Base-by-base conservation (phyloP, 2,113 vertebrate species). In the Spermophilus dauricus region DNA sequence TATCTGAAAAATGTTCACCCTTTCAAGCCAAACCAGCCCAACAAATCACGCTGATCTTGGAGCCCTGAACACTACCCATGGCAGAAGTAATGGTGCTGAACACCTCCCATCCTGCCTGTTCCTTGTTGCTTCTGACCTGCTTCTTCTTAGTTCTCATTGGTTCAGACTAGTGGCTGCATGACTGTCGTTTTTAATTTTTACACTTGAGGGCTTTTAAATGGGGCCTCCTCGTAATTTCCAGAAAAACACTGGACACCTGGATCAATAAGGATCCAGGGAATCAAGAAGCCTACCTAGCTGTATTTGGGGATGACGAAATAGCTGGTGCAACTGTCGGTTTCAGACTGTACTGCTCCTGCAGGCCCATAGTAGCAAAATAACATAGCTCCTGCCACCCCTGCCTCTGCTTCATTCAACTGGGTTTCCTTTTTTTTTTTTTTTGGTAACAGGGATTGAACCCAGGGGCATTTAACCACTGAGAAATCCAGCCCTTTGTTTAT, bases 321-420 rank as follows among this genome's bases (percentile, higher is more conserved):
- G 51, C 81, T 84, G 0, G 34, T 5, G 22, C 1, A 9, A 2
- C 2, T 8, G 9, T 61, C 39, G 0, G 0, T 82, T 70, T 11
- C 28, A 70, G 48, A 51, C 45, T 56, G 8, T 20, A 22, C 70
- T 51, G 18, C 12, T 69, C 28, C 48, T 8, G 6, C 45, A 24
- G 30, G 45, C 34, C 70, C 32, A 61, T 34, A 56, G 30, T n/a
- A 82, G 86, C 63, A 73, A 53, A 80, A 18, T 20, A 39, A 18
- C 22, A 2, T 20, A 12, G 10, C 8, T 67, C 32, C 17, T n/a
- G 0, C 34, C 48, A 0, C 91, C 37, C 2, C 22, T 2, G 1
- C n/a, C n/a, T n/a, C 28, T 42, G 26, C 45, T n/a, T 86, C 24
- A 4, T 85, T 69, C 56, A 53, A 0, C 65, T 37, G 0, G 0